A percentile compares a stretch with the other conserved stretches of the same genome.
These are phyloP conservation scores for Pseudomugil gertrudae DNA, from an alignment of 2,797 vertebrate genomes.

Conservation along the genomic window DNA sequence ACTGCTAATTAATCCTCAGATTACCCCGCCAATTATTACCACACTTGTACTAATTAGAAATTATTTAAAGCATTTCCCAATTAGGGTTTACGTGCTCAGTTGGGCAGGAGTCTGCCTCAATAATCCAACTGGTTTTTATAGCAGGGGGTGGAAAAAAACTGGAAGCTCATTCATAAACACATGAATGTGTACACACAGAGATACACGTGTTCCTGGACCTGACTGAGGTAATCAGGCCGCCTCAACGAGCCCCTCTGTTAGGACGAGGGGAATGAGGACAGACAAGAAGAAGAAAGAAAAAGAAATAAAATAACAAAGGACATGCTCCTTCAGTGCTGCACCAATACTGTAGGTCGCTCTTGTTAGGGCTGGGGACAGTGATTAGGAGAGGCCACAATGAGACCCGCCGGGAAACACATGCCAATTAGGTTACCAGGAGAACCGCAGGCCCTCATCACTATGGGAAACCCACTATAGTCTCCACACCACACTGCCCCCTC, in stretches of 20 bases:
- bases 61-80: slow-evolving; percentile 91
- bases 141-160: slow-evolving; percentile 6
- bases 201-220: slow-evolving; percentile 53
- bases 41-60: slow-evolving; percentile 95
- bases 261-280: slow-evolving; percentile 66
- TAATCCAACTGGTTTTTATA: slow-evolving; percentile 81
- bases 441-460: slow-evolving; percentile 93
- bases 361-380: slow-evolving; percentile 89
- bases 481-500: slow-evolving; percentile 40
- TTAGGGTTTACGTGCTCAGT: slow-evolving; percentile 86
- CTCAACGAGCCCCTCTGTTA: slow-evolving; percentile 67
- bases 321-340: slow-evolving; percentile 74
- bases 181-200: slow-evolving; percentile 16
- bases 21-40: slow-evolving; percentile 91
- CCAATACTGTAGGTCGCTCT: slow-evolving; percentile 83
- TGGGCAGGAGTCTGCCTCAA: slow-evolving; percentile 87
- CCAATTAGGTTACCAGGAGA: slow-evolving; percentile 96
- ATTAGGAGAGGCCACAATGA: slow-evolving; percentile 98
- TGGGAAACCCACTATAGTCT: slow-evolving; percentile 86
- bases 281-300: slow-evolving; percentile 72
- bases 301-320: slow-evolving; percentile 81
- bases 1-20: slow-evolving; percentile 92
- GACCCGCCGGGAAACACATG: slow-evolving; percentile 97
- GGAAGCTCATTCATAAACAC: slow-evolving; percentile 50
- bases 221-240: slow-evolving; percentile 75